Conservation (phyloP, 2,888 invertebrate genomes). For the Globia sparganii region DNA sequence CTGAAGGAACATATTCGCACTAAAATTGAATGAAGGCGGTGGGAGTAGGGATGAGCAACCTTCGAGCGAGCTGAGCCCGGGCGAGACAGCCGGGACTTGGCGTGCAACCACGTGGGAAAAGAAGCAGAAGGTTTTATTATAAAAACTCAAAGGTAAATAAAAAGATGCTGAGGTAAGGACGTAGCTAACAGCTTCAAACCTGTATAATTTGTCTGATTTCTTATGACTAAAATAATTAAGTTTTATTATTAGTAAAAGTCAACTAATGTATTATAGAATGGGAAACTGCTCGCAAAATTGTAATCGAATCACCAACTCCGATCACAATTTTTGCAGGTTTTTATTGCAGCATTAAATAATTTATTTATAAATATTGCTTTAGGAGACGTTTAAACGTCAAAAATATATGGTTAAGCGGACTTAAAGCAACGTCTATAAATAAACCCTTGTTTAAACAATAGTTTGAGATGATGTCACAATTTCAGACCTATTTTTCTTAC, state of each 20-base stretch:
- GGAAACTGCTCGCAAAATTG: not conserved
- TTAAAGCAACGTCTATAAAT: not conserved
- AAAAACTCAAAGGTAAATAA: not conserved
- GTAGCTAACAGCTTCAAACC: not conserved
- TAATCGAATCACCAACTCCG: no score
- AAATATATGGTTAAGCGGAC: no score
- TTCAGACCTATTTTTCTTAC: not conserved
- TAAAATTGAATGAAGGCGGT: slow-evolving; percentile 57
- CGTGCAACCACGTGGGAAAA: not conserved
- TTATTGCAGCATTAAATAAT: not conserved
- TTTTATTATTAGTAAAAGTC: not conserved
- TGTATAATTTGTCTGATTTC: not conserved
- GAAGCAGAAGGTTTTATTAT: slow-evolving; percentile 21
- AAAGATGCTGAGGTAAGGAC: not conserved
- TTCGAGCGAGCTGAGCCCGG: slow-evolving; percentile 37
- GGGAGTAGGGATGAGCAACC: slow-evolving; percentile 39
- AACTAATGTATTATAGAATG: not conserved
- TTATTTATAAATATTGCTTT: not conserved
- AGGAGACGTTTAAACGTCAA: not conserved
- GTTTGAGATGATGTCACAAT: not conserved
- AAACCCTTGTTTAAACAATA: not conserved
- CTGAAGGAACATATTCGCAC: slow-evolving; percentile 47
- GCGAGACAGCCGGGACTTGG: slow-evolving; percentile 35
- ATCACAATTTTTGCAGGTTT: not conserved
- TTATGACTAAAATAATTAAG: not conserved